These are phyloP conservation scores for Thymallus thymallus DNA, from an alignment of 2,113 vertebrate species.

Conservation along the genomic window DNA sequence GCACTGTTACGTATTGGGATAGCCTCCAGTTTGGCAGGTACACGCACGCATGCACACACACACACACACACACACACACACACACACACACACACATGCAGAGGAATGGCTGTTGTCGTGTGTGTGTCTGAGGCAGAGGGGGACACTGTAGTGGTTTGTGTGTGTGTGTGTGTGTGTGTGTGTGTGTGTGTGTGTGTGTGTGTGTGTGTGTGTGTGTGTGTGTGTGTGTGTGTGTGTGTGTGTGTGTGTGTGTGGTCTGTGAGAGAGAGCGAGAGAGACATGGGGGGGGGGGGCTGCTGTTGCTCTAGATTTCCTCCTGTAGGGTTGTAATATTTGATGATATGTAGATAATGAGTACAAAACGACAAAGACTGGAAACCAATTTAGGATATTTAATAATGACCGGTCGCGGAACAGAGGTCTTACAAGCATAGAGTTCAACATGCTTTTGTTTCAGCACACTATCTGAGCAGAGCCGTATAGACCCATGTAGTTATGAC, in stretches of 20 bases:
- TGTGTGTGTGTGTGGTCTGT: background rate
- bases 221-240: background rate
- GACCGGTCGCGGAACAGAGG: too few species aligned
- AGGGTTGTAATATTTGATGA: background rate
- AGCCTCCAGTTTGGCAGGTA: conserved; percentile 8
- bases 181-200: background rate
- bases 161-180: background rate
- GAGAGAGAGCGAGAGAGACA: background rate
- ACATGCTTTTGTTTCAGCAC: too few species aligned
- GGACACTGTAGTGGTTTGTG: background rate
- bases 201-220: too few species aligned
- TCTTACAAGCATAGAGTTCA: too few species aligned
- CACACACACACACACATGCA: background rate
- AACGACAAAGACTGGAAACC: too few species aligned
- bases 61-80: background rate
- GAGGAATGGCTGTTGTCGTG: background rate
- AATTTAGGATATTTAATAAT: too few species aligned
- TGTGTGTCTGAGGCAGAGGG: background rate
- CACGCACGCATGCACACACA: background rate
- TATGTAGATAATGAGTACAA: too few species aligned
- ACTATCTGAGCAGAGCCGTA: background rate
- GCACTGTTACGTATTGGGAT: conserved; percentile 60
- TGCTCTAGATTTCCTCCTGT: background rate
- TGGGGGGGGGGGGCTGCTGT: too few species aligned
- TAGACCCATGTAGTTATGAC: background rate